Evolutionary conservation across 2,888 invertebrate genomes (phyloP).

Genomic region (Apamea anceps): DNA sequence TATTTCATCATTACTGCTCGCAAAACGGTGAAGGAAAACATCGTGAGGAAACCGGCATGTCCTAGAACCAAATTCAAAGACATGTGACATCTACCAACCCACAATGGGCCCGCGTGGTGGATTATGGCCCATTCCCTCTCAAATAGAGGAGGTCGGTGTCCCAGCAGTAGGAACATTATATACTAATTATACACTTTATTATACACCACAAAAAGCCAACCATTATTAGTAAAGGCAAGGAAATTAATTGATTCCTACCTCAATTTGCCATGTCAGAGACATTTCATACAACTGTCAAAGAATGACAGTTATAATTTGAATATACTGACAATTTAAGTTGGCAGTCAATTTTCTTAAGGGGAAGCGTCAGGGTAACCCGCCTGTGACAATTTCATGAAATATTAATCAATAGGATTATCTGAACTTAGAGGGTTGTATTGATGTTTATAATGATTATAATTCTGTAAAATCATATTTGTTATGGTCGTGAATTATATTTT

Average conservation of each 20-base stretch:
- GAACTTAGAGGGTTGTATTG: neutral
- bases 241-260: neutral
- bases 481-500: neutral
- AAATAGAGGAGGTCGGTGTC: too few relatives aligned
- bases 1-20: too few relatives aligned
- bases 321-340: neutral
- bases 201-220: neutral
- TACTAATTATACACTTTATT: too few relatives aligned
- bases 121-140: too few relatives aligned
- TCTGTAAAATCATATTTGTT: neutral
- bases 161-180: too few relatives aligned
- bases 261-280: neutral
- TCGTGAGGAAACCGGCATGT: too few relatives aligned
- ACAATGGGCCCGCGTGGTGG: too few relatives aligned
- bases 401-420: neutral
- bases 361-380: neutral
- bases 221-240: neutral
- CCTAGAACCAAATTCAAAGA: too few relatives aligned
- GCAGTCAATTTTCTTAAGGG: neutral
- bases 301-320: neutral
- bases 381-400: neutral
- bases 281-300: neutral
- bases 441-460: neutral
- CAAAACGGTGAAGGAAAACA: too few relatives aligned
- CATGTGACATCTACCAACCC: too few relatives aligned